These are phyloP conservation scores for Tolmerus cingulatus DNA, from an alignment of 2,888 invertebrate genomes.

Conservation along the genomic window DNA sequence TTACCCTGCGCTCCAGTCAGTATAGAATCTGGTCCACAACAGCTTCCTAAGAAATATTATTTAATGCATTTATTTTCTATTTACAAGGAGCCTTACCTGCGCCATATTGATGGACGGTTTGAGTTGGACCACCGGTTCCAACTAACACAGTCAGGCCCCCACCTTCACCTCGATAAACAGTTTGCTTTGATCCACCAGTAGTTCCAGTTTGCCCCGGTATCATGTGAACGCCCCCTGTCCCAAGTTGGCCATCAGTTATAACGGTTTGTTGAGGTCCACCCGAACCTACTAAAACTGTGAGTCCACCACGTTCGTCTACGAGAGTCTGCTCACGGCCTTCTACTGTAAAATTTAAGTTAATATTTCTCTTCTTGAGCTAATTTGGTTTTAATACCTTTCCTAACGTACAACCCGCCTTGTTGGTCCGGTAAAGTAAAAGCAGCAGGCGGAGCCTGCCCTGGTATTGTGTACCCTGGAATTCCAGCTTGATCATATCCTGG, in stretches of 20 bases:
- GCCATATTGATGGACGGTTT: slow-evolving; percentile 48
- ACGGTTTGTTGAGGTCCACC: slow-evolving; percentile 51
- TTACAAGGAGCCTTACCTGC: neutral
- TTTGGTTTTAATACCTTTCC: neutral
- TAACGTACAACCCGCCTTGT: neutral
- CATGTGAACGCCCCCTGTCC: slow-evolving; percentile 44
- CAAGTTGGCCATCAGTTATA: slow-evolving; percentile 46
- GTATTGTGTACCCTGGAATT: neutral
- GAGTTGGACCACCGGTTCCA: slow-evolving; percentile 50
- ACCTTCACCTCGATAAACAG: slow-evolving; percentile 46
- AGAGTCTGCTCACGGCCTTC: slow-evolving; percentile 47
- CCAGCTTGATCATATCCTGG: neutral
- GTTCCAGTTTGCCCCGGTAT: neutral
- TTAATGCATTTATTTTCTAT: neutral
- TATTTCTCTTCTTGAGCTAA: neutral
- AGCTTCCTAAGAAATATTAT: slow-evolving; percentile 7
- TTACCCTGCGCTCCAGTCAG: neutral
- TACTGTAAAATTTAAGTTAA: neutral
- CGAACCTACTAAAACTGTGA: slow-evolving; percentile 51
- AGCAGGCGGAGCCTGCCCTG: neutral
- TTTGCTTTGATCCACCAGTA: slow-evolving; percentile 43
- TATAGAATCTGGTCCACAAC: neutral
- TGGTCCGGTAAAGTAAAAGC: neutral
- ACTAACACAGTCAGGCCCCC: slow-evolving; percentile 50
- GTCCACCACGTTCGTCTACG: slow-evolving; percentile 45